A percentile compares a stretch with the other conserved stretches of the same genome.
phyloP scores from a whole-genome alignment of 2,113 vertebrate species.

The Eretmochelys imbricata region DNA sequence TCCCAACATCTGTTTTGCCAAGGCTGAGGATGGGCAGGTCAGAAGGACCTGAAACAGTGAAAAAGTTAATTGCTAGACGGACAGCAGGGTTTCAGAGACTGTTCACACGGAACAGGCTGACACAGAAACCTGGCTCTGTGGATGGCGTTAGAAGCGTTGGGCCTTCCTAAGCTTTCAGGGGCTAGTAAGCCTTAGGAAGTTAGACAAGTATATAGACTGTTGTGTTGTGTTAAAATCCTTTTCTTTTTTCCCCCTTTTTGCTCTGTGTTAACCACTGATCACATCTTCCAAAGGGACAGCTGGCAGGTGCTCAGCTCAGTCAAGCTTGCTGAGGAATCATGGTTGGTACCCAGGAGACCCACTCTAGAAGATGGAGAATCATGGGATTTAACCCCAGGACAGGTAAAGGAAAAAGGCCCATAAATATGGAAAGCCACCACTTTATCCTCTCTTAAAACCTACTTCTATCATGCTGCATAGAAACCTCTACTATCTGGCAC shows the following conservation, averaged over 20 bases:
- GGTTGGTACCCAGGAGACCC: accelerated
- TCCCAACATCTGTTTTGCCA: neutral
- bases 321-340: neutral
- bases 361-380: neutral
- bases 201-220: neutral
- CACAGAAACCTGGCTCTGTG: neutral
- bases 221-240: neutral
- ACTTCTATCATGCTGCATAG: neutral
- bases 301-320: neutral
- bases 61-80: neutral
- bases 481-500: neutral
- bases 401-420: neutral
- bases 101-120: neutral
- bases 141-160: neutral
- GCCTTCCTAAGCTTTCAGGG: neutral
- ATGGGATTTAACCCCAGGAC: neutral
- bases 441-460: neutral
- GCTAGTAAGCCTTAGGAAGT: neutral
- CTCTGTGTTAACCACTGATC: neutral
- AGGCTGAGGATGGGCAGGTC: neutral
- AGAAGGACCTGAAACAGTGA: neutral
- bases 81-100: neutral
- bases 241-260: neutral
- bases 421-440: neutral
- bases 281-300: neutral